Percentiles rank a stretch among this genome's conserved stretches.
phyloP scores from a whole-genome alignment of 2,888 invertebrate species.

The Latheticus oryzae region DNA sequence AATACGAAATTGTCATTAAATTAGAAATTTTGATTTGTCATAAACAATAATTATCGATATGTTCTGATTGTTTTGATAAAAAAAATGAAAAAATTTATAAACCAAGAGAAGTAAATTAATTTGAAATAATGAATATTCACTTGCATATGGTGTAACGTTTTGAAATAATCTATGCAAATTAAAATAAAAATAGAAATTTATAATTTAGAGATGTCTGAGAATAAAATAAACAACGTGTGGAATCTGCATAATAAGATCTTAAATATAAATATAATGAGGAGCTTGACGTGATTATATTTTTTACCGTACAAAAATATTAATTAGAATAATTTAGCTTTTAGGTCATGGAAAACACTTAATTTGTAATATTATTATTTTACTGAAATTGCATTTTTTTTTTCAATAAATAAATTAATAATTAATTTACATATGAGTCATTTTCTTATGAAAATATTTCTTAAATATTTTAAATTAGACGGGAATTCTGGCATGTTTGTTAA shows the following conservation, averaged over 20 bases:
- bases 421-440: too few species aligned
- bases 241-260: too few species aligned
- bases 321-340: too few species aligned
- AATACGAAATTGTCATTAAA: conserved; percentile 21
- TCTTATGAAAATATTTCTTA: conserved; percentile 20
- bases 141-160: conserved; percentile 15
- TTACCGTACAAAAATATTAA: too few species aligned
- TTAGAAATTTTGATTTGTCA: too few species aligned
- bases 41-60: conserved; percentile 14
- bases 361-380: too few species aligned
- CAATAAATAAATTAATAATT: too few species aligned
- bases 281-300: too few species aligned
- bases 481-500: conserved; percentile 38
- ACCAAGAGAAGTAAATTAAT: conserved; percentile 8
- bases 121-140: conserved; percentile 11
- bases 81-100: conserved; percentile 10
- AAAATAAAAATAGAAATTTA: not conserved
- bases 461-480: conserved; percentile 17
- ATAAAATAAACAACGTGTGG: too few species aligned
- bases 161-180: conserved; percentile 17
- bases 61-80: conserved; percentile 1
- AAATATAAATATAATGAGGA: too few species aligned
- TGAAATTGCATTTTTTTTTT: too few species aligned
- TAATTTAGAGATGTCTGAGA: conserved; percentile 4
- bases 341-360: too few species aligned